Conservation (phyloP, 2,113 vertebrate species). For the Synodontis membranacea region DNA sequence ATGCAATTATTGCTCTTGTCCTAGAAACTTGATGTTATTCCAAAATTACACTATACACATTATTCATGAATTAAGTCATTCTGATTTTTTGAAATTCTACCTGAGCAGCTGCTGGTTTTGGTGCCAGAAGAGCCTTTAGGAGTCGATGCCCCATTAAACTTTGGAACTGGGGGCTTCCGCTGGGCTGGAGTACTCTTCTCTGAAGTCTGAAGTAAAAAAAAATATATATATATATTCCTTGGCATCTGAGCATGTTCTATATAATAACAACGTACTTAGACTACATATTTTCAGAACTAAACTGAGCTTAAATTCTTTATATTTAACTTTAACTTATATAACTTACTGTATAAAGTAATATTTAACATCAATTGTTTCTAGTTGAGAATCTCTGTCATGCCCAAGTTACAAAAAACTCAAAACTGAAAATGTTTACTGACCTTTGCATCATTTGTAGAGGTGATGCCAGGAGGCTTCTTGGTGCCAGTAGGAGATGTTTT, state of each 20-base stretch:
- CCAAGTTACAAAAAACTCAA: background rate
- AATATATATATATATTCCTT: background rate
- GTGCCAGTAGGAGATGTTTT: slow-evolving; percentile 65
- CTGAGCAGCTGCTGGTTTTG: slow-evolving; percentile 59
- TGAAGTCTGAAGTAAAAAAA: slow-evolving; percentile 59
- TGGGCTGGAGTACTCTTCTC: slow-evolving; percentile 61
- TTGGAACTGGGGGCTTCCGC: slow-evolving; percentile 77
- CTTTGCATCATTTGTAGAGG: slow-evolving; percentile 74
- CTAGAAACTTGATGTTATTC: background rate
- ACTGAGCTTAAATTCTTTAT: background rate
- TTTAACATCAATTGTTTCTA: background rate
- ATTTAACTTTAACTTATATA: background rate
- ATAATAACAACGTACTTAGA: background rate
- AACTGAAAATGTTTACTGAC: slow-evolving; percentile 73
- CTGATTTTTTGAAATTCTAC: slow-evolving; percentile 35
- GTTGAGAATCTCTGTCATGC: background rate
- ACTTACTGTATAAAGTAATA: background rate
- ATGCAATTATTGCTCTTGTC: background rate
- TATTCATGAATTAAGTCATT: background rate
- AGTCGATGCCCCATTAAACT: slow-evolving; percentile 57
- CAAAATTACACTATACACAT: background rate
- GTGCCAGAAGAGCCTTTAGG: slow-evolving; percentile 68
- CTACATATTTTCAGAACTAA: background rate
- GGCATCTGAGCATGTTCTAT: background rate
- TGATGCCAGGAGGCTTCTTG: slow-evolving; percentile 66